Percentiles rank a stretch among this genome's conserved stretches.
These are phyloP conservation scores for Grapholita molesta DNA, from an alignment of 1,140 invertebrate species.

Conservation along the genomic window DNA sequence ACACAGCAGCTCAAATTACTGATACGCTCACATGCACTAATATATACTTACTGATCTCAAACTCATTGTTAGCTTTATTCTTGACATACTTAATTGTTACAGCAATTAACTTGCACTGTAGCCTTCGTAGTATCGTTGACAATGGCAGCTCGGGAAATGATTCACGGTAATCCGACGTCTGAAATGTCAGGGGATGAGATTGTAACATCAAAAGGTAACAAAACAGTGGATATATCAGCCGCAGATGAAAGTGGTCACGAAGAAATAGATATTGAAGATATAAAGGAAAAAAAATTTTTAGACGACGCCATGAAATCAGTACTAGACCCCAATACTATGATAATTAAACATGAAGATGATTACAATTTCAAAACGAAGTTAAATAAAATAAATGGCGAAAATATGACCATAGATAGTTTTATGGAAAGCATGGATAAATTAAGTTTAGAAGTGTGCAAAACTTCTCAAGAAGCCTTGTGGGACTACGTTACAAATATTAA, in stretches of 20 bases:
- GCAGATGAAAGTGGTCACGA: conserved; percentile 62
- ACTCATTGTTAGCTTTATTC: conserved; percentile 14
- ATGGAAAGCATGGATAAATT: conserved; percentile 68
- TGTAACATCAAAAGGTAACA: conserved; percentile 42
- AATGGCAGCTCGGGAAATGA: conserved; percentile 38
- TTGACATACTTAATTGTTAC: conserved; percentile 30
- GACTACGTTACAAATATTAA: conserved; percentile 63
- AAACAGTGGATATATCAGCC: conserved; percentile 46
- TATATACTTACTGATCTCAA: conserved; percentile 12
- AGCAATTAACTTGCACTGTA: conserved; percentile 39
- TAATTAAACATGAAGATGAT: conserved; percentile 46
- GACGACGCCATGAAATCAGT: conserved; percentile 63
- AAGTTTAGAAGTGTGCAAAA: conserved; percentile 67
- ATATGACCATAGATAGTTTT: conserved; percentile 54
- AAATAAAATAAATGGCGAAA: conserved; percentile 54
- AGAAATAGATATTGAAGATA: conserved; percentile 51
- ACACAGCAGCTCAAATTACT: not conserved
- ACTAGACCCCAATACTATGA: conserved; percentile 52
- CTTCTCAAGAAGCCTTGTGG: conserved; percentile 64
- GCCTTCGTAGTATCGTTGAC: conserved; percentile 25
- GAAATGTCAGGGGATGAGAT: conserved; percentile 68
- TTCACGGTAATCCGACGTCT: conserved; percentile 53
- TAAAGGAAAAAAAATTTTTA: conserved; percentile 61
- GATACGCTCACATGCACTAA: not conserved
- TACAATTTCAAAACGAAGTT: conserved; percentile 56